Conservation (phyloP, 2,797 vertebrate species). For the Gallinago solitaria region DNA sequence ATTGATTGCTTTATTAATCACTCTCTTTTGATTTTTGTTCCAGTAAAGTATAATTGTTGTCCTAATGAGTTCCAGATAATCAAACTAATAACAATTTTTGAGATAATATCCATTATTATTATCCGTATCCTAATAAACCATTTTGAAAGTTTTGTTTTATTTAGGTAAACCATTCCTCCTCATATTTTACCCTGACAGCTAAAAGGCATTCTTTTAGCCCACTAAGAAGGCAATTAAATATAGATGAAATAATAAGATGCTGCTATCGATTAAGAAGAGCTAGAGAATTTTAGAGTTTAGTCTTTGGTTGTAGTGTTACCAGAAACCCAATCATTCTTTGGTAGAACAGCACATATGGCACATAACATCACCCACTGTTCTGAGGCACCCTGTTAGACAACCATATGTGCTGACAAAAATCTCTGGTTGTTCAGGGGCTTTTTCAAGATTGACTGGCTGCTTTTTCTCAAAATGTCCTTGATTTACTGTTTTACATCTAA, state of each 20-base stretch:
- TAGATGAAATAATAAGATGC: conserved; percentile 51
- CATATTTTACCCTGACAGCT: not conserved
- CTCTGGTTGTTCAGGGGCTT: conserved; percentile 35
- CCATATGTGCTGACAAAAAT: conserved; percentile 77
- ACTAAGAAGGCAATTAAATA: conserved; percentile 19
- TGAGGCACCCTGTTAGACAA: conserved; percentile 73
- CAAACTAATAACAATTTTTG: not conserved
- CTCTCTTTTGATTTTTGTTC: not conserved
- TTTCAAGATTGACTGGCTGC: conserved; percentile 39
- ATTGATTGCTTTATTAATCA: not conserved
- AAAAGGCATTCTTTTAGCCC: not conserved
- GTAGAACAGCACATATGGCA: conserved; percentile 77
- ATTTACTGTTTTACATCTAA: conserved; percentile 50
- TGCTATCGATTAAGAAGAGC: conserved; percentile 58
- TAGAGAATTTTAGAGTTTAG: conserved; percentile 60
- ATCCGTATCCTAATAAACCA: not conserved
- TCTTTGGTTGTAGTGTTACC: conserved; percentile 50
- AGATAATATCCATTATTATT: too few relatives aligned
- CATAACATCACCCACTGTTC: conserved; percentile 76
- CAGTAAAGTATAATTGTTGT: not conserved
- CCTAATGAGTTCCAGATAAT: not conserved
- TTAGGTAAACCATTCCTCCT: not conserved
- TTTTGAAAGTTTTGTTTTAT: not conserved
- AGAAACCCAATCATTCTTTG: conserved; percentile 60
- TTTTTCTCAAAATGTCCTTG: conserved; percentile 49